Evolutionary conservation across 2,888 invertebrate genomes (phyloP), one percentile per base, ranked within the genome.

Genomic region (Chloroclysta siterata): DNA sequence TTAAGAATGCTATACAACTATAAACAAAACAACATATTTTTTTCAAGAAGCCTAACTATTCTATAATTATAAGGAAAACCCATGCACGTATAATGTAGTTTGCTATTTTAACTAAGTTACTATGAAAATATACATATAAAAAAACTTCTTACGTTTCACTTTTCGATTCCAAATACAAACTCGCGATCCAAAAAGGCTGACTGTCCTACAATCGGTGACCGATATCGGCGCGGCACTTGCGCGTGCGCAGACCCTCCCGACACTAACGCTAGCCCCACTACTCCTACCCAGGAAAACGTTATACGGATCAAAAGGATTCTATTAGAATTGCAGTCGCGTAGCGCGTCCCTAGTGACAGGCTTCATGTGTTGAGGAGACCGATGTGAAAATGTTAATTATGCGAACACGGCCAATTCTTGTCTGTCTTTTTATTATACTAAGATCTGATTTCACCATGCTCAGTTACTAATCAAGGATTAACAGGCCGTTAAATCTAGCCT

Each of bases 291-390:
- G 89, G 88, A 88, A 87, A 84, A 55, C 51, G 44, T 36, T 50
- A 51, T 58, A 82, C 79, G 22, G 46, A 73, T 69, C 71, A 67
- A 60, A 66, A 68, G 53, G 70, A 73, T 84, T 84, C 61, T 79
- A 88, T 89, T 89, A 80, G 83, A 87, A 89, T 86, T 80, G 76
- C 82, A 80, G 66, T 67, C 83, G 75, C 81, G 86, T 76, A 61
- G 36, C 36, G 33, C 54, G 7, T 61, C 57, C 44, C 17, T 50
- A 44, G 36, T 58, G 52, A 60, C 17, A 29, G 5, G 51, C 22
- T 52, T 4, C 41, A n/a, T 36, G 48, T 51, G 22, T n/a, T 47
- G 55, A 56, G 42, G 66, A 54, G 33, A 68, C 59, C 53, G 8
- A 11, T 5, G 8, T 7, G 15, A 14, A 6, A 42, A n/a, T n/a